Evolutionary conservation across 1,140 invertebrate genomes (phyloP).

Genomic region (Musca vetustissima): DNA sequence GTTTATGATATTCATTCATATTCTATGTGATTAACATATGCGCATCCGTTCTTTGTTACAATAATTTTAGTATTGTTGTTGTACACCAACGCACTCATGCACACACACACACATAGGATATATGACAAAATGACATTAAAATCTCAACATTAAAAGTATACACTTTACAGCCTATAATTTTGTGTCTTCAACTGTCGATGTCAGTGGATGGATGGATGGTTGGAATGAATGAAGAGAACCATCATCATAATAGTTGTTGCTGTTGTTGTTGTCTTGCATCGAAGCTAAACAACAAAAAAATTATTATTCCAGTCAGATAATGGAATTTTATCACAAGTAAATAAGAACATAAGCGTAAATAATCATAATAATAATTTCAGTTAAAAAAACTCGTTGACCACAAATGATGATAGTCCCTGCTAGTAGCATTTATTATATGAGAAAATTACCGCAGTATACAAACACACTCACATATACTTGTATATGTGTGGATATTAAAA

Average conservation of each 20-base stretch:
- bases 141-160: slow-evolving; percentile 16
- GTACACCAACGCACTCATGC: too few species aligned
- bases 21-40: slow-evolving; percentile 6
- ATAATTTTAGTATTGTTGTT: neutral
- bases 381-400: too few species aligned
- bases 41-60: slow-evolving; percentile 20
- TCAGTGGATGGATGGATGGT: too few species aligned
- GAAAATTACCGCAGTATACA: too few species aligned
- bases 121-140: slow-evolving; percentile 20
- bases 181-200: neutral
- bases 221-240: too few species aligned
- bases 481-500: too few species aligned
- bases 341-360: slow-evolving; percentile 12
- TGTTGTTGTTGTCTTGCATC: too few species aligned
- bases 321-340: slow-evolving; percentile 24
- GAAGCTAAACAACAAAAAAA: neutral
- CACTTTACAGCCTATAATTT: slow-evolving; percentile 19
- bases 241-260: too few species aligned
- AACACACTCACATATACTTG: too few species aligned
- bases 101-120: too few species aligned
- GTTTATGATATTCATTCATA: slow-evolving; percentile 3
- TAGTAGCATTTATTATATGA: too few species aligned
- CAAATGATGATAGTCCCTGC: too few species aligned
- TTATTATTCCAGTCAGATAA: slow-evolving; percentile 8
- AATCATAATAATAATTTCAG: slow-evolving; percentile 15